phyloP scores from a whole-genome alignment of 2,113 vertebrate species.

The Tichodroma muraria region DNA sequence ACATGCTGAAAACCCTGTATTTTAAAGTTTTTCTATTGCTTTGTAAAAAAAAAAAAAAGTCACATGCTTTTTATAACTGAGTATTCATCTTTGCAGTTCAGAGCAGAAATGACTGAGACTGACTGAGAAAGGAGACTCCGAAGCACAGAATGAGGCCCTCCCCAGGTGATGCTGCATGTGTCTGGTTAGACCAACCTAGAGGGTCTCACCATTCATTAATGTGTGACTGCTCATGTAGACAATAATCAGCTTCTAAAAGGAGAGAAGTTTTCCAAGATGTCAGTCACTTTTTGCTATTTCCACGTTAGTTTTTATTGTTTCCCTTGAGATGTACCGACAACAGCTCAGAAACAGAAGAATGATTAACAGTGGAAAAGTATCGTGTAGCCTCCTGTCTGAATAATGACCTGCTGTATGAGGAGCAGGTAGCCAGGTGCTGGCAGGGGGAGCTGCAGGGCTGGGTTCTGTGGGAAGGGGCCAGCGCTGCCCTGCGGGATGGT shows the following conservation, averaged over 20 bases:
- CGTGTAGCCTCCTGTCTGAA: neutral
- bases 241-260: neutral
- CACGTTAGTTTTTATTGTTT: neutral
- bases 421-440: neutral
- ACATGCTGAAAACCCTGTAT: neutral
- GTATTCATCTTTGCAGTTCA: neutral
- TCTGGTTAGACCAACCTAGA: neutral
- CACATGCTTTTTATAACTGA: neutral
- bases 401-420: too few relatives aligned
- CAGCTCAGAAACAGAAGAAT: neutral
- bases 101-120: neutral
- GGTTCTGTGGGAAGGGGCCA: neutral
- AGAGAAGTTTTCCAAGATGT: neutral
- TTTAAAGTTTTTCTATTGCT: neutral
- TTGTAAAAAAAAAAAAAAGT: neutral
- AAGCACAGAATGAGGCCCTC: neutral
- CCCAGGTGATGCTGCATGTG: neutral
- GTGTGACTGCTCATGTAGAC: neutral
- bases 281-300: neutral
- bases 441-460: neutral
- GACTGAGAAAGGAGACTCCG: neutral
- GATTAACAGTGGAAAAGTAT: neutral
- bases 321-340: neutral
- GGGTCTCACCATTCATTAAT: neutral
- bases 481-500: neutral